Conservation (phyloP, 2,888 invertebrate genomes). For the Parnassius orleans region DNA sequence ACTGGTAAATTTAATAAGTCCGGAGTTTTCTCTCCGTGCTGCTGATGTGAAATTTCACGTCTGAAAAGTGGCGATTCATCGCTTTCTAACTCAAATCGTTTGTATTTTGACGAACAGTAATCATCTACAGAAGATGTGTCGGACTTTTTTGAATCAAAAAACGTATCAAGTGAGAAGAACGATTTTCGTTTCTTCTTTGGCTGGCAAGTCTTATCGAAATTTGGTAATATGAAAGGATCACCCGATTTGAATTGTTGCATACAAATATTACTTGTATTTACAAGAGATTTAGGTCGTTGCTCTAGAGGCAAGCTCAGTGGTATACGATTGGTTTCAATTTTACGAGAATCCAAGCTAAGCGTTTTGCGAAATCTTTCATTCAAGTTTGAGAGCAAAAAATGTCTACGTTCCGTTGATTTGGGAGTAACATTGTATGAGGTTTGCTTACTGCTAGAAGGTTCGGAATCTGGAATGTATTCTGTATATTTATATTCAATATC, state of each 20-base stretch:
- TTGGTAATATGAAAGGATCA: conserved; percentile 56
- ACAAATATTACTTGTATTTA: conserved; percentile 66
- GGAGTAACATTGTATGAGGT: conserved; percentile 71
- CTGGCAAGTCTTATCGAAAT: conserved; percentile 64
- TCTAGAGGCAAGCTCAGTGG: conserved; percentile 61
- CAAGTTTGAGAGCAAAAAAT: conserved; percentile 67
- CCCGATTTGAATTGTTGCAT: conserved; percentile 58
- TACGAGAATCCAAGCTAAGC: conserved; percentile 73
- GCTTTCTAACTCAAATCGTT: conserved; percentile 74
- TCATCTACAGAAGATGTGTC: conserved; percentile 76
- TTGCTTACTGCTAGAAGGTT: conserved; percentile 70
- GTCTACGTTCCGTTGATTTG: conserved; percentile 69
- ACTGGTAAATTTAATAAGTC: conserved; percentile 71
- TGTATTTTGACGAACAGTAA: conserved; percentile 76
- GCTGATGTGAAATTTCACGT: conserved; percentile 48
- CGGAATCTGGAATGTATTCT: conserved; percentile 68
- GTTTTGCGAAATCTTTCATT: conserved; percentile 76
- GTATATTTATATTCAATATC: conserved; percentile 75
- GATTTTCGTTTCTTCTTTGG: conserved; percentile 76
- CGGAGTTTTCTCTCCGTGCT: conserved; percentile 61
- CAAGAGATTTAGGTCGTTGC: conserved; percentile 69
- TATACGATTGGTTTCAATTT: conserved; percentile 65
- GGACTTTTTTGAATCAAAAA: conserved; percentile 74
- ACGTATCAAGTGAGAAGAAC: conserved; percentile 76
- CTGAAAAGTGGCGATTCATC: conserved; percentile 74